Conservation (phyloP, 2,113 vertebrate genomes). For the Tricholaema leucomelas region DNA sequence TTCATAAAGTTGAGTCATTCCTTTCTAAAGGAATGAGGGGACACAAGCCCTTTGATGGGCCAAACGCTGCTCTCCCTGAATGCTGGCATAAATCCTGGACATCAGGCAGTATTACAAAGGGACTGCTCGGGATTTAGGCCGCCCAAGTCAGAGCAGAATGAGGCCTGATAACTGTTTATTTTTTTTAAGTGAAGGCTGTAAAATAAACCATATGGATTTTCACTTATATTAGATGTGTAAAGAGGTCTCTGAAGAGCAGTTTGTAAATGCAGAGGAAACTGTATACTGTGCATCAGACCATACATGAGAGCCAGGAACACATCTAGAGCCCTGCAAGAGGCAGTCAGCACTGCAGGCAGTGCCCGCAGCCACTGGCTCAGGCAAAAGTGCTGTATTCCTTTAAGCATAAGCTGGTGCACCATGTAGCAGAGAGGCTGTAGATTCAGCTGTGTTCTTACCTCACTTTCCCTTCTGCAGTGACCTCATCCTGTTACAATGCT, state of each 20-base stretch:
- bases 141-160: slow-evolving; percentile 58
- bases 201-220: slow-evolving; percentile 65
- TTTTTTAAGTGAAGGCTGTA: slow-evolving; percentile 35
- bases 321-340: slow-evolving; percentile 44
- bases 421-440: slow-evolving; percentile 77
- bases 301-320: slow-evolving; percentile 36
- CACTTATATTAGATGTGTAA: slow-evolving; percentile 52
- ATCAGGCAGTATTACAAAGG: slow-evolving; percentile 25
- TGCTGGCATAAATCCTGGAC: slow-evolving; percentile 32
- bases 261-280: slow-evolving; percentile 58
- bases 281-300: slow-evolving; percentile 53
- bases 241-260: slow-evolving; percentile 60
- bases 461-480: slow-evolving; percentile 90
- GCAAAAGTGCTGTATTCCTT: slow-evolving; percentile 62
- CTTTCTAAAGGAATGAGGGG: slow-evolving; percentile 10
- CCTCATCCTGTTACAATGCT: slow-evolving; percentile 94
- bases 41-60: slow-evolving; percentile 9
- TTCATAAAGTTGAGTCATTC: slow-evolving; percentile 39
- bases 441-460: slow-evolving; percentile 95
- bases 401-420: slow-evolving; percentile 75
- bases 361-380: neutral
- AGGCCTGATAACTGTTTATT: slow-evolving; percentile 20
- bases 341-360: slow-evolving; percentile 44
- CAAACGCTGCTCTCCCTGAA: neutral
- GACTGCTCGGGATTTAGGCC: slow-evolving; percentile 39